Conservation (phyloP, 1,140 invertebrate species). For the Delia radicum region DNA sequence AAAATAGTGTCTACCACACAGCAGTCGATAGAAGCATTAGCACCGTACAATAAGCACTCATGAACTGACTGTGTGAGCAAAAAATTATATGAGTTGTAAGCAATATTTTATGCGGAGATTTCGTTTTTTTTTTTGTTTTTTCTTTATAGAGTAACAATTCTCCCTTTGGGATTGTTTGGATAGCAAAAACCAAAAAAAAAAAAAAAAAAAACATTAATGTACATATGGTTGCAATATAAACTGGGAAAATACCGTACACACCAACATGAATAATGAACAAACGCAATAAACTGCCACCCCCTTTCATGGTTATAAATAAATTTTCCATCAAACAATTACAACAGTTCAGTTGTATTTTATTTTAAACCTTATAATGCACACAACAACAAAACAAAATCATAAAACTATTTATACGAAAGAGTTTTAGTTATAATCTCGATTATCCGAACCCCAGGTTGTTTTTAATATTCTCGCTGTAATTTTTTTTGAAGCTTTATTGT, state of each 20-base stretch:
- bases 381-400: too few species aligned
- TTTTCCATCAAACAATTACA: neutral
- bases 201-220: neutral
- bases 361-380: neutral
- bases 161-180: neutral
- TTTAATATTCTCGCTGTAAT: too few species aligned
- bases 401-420: too few species aligned
- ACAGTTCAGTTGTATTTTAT: neutral
- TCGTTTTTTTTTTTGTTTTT: neutral
- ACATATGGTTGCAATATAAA: neutral
- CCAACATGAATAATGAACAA: neutral
- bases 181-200: neutral
- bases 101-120: neutral
- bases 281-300: neutral
- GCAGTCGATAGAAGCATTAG: slow-evolving; percentile 13
- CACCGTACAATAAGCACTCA: slow-evolving; percentile 4
- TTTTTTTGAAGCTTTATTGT: too few species aligned
- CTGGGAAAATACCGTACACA: neutral
- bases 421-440: too few species aligned
- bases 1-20: neutral
- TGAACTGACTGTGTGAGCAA: neutral
- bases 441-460: too few species aligned
- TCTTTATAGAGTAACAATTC: neutral
- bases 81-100: neutral
- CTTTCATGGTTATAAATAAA: neutral